Evolutionary conservation across 2,888 invertebrate genomes (phyloP).

Genomic region (Axea sp.): DNA sequence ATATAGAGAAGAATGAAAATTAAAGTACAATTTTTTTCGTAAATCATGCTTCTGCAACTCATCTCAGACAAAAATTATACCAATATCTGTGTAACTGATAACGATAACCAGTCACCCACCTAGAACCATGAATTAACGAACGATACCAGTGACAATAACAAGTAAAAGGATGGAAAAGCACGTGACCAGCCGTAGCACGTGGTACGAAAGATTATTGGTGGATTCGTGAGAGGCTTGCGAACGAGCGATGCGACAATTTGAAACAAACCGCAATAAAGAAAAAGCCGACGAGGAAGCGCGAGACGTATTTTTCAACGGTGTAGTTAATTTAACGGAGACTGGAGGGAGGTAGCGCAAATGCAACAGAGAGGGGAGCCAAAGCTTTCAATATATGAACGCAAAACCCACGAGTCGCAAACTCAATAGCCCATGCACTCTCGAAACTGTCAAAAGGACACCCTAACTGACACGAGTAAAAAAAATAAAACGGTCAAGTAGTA

Average conservation of each 20-base stretch:
- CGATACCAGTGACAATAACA: too few relatives aligned
- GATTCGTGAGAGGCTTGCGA: slow-evolving; percentile 15
- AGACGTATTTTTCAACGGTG: slow-evolving; percentile 49
- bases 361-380: slow-evolving; percentile 66
- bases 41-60: too few relatives aligned
- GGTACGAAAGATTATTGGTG: slow-evolving; percentile 25
- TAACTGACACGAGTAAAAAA: slow-evolving; percentile 7
- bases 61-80: too few relatives aligned
- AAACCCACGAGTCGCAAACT: slow-evolving; percentile 75
- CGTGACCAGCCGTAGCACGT: slow-evolving; percentile 31
- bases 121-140: too few relatives aligned
- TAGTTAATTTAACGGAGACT: slow-evolving; percentile 57
- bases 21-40: too few relatives aligned
- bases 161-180: too few relatives aligned
- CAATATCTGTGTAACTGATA: too few relatives aligned
- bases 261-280: slow-evolving; percentile 29
- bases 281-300: slow-evolving; percentile 45
- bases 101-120: too few relatives aligned
- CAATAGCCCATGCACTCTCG: slow-evolving; percentile 73
- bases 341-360: slow-evolving; percentile 64
- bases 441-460: slow-evolving; percentile 60
- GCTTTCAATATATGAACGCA: slow-evolving; percentile 77
- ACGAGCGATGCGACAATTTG: slow-evolving; percentile 9
- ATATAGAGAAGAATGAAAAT: too few relatives aligned
- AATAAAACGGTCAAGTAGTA: slow-evolving; percentile 1